Conservation (phyloP, 2,888 invertebrate genomes). For the Tribolium freemani region DNA sequence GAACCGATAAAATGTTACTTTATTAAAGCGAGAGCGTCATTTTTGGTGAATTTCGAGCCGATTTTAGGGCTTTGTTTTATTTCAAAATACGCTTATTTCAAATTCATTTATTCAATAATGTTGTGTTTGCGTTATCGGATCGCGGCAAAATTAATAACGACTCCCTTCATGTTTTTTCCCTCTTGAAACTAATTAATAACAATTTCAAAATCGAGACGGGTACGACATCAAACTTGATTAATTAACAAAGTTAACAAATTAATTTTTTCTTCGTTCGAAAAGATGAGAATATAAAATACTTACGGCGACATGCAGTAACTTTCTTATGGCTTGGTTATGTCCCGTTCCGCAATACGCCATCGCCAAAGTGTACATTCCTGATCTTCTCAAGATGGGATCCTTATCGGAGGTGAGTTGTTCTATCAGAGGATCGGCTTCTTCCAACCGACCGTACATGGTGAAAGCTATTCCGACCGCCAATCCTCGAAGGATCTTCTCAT, state of each 20-base stretch:
- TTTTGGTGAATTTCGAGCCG: not conserved
- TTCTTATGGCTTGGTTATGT: slow-evolving; percentile 95
- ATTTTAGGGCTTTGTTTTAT: not conserved
- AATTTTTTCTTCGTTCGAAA: not conserved
- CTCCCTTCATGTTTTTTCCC: not conserved
- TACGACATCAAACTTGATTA: slow-evolving; percentile 26
- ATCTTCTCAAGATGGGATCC: slow-evolving; percentile 93
- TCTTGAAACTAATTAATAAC: slow-evolving; percentile 13
- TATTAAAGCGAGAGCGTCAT: slow-evolving; percentile 6
- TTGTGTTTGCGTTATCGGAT: slow-evolving; percentile 5
- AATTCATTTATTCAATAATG: slow-evolving; percentile 26
- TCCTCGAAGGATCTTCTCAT: slow-evolving; percentile 98
- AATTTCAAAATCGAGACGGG: not conserved
- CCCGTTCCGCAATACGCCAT: slow-evolving; percentile 99
- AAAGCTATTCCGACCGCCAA: slow-evolving; percentile 96
- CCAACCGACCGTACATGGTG: slow-evolving; percentile 96
- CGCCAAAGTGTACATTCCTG: slow-evolving; percentile 98
- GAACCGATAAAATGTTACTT: slow-evolving; percentile 1
- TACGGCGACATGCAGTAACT: slow-evolving; percentile 95
- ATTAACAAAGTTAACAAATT: slow-evolving; percentile 27
- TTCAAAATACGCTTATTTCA: slow-evolving; percentile 8
- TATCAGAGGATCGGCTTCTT: slow-evolving; percentile 96
- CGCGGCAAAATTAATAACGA: not conserved
- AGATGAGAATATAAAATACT: slow-evolving; percentile 61
- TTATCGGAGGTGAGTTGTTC: slow-evolving; percentile 92